Evolutionary conservation across 2,113 vertebrate species (phyloP), one percentile per base, ranked within the genome.

Genomic region (Dicerorhinus sumatrensis): DNA sequence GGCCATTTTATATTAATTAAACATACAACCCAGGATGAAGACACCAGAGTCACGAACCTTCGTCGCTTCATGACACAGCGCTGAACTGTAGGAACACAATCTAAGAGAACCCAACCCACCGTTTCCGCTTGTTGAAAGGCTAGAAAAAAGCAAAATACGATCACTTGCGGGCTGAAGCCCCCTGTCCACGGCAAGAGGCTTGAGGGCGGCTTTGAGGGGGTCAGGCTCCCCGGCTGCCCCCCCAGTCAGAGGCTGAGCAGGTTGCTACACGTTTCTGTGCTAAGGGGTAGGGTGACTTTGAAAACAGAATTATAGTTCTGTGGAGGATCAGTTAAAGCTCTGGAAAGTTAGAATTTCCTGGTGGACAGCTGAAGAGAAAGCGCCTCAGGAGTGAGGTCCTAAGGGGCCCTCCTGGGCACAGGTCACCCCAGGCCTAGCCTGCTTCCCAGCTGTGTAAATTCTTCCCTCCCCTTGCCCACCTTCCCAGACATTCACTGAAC

Each of bases 51-150:
- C 42, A 0, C 0, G 51, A 31, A 12, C 3, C 13, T 25, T 27
- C 31, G 1, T 1, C 5, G 27, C 27, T 36, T 33, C 16, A 0
- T 0, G 16, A n/a, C 2, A 2, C 0, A n/a, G 56, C 60, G 0
- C 29, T 18, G 81, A 39, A 10, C 13, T 17, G 1, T 3, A 36
- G 3, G 17, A 56, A 42, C 54, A 10, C 42, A 39, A 14, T 0
- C 10, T 0, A 4, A 14, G 27, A 81, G 27, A 69, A 56, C 20
- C 36, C 48, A 27, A 56, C 23, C 13, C 17, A 17, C 42, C 6
- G 0, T 27, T 18, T 56, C 31, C 60, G 14, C 14, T 36, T 39
- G n/a, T 20, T 0, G 13, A 69, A 33, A 94, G 42, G 6, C 21
- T 42, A 76, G 69, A 46, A 42, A 56, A n/a, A 21, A 2, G 6